phyloP scores from a whole-genome alignment of 2,113 vertebrate species.

The Poecilia latipinna region DNA sequence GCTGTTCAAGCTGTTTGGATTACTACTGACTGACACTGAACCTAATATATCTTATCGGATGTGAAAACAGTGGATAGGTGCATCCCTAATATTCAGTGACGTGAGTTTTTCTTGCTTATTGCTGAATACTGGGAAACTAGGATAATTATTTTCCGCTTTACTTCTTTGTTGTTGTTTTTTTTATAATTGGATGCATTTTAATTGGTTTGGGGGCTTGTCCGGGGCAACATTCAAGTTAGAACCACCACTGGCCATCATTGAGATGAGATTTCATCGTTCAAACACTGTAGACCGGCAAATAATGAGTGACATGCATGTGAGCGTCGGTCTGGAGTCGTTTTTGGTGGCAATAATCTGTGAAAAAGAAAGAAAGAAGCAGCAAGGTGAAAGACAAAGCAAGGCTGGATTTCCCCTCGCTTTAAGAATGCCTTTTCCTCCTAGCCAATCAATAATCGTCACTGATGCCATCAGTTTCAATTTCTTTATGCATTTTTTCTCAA shows the following conservation, averaged over 20 bases:
- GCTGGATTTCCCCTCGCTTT: slow-evolving; percentile 53
- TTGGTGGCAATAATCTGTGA: slow-evolving; percentile 12
- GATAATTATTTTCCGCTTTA: no score
- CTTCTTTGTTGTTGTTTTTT: no score
- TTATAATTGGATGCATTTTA: no score
- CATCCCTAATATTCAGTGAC: no score
- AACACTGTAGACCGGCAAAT: not conserved
- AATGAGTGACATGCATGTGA: slow-evolving; percentile 7
- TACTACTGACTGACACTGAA: no score
- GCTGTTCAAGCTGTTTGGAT: no score
- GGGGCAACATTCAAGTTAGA: no score
- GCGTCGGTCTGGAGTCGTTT: slow-evolving; percentile 14
- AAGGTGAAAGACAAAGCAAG: slow-evolving; percentile 26
- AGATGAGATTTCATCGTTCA: slow-evolving; percentile 26
- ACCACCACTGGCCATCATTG: not conserved
- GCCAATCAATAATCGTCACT: slow-evolving; percentile 72
- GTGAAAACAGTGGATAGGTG: no score
- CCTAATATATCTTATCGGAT: no score
- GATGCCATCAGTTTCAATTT: slow-evolving; percentile 63
- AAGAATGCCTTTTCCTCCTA: slow-evolving; percentile 61
- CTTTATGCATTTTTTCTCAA: slow-evolving; percentile 60
- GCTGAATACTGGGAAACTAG: no score
- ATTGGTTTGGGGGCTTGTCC: no score
- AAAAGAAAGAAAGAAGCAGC: not conserved
- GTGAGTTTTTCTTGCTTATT: no score